Conservation (phyloP, 2,797 vertebrate species). For the Euthynnus affinis region DNA sequence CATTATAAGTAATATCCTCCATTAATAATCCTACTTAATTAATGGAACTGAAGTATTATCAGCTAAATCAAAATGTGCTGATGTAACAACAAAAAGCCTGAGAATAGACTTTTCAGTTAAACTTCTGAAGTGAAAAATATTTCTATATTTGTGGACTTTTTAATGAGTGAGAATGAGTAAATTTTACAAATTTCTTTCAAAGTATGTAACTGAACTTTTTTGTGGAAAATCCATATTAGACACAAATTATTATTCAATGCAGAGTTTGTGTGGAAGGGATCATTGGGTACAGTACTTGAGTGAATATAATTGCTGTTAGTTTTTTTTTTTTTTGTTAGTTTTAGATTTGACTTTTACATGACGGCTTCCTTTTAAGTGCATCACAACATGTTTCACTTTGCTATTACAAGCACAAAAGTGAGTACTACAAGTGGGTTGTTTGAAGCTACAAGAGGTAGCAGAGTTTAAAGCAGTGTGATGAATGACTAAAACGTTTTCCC, state of each 20-base stretch:
- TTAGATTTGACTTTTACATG: neutral
- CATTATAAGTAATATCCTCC: neutral
- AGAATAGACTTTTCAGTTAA: too few relatives aligned
- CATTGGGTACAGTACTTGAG: neutral
- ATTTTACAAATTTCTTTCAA: too few relatives aligned
- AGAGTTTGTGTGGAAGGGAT: too few relatives aligned
- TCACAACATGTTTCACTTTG: constrained; percentile 13
- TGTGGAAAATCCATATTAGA: too few relatives aligned
- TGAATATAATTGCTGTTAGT: neutral
- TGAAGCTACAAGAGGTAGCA: neutral
- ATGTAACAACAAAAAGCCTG: too few relatives aligned
- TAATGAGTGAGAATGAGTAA: too few relatives aligned
- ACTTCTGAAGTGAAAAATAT: too few relatives aligned
- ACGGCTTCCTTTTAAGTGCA: neutral
- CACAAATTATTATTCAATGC: too few relatives aligned
- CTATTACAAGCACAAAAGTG: neutral
- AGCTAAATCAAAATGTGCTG: neutral
- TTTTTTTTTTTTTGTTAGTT: neutral
- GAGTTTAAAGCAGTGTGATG: constrained; percentile 12
- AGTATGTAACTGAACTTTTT: too few relatives aligned
- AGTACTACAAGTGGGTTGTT: neutral
- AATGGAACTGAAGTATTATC: neutral
- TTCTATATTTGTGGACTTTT: too few relatives aligned
- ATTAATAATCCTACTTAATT: neutral
- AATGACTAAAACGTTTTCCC: constrained; percentile 46